These are phyloP conservation scores for Apis laboriosa DNA, from an alignment of 1,140 invertebrate genomes.

Conservation along the genomic window DNA sequence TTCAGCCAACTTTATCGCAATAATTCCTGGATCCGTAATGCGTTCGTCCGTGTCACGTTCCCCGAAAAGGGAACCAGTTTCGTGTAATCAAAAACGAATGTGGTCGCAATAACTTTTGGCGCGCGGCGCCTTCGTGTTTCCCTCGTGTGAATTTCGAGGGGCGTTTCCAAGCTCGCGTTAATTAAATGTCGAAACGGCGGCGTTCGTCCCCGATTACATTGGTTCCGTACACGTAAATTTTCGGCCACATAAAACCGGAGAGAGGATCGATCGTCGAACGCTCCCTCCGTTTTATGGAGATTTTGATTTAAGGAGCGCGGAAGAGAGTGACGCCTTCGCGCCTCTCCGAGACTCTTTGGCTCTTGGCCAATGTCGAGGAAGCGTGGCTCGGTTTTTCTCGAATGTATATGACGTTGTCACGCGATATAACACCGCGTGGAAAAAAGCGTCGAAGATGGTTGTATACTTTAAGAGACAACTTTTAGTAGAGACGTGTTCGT, in stretches of 20 bases:
- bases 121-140: neutral
- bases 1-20: too few relatives aligned
- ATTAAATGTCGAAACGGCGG: neutral
- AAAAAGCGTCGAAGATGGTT: too few relatives aligned
- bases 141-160: neutral
- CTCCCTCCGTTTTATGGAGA: neutral
- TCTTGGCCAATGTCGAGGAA: neutral
- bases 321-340: neutral
- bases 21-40: too few relatives aligned
- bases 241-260: neutral
- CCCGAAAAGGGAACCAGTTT: neutral
- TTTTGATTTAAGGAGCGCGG: neutral
- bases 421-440: neutral
- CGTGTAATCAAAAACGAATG: neutral
- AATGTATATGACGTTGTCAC: neutral
- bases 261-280: neutral
- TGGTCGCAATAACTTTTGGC: neutral
- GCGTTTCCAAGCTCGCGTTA: neutral
- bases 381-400: neutral
- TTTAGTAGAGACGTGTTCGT: neutral
- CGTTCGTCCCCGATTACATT: neutral
- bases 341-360: neutral
- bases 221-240: neutral
- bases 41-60: neutral
- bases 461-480: neutral